Conservation (phyloP, 2,888 invertebrate genomes). For the Seira ritae region DNA sequence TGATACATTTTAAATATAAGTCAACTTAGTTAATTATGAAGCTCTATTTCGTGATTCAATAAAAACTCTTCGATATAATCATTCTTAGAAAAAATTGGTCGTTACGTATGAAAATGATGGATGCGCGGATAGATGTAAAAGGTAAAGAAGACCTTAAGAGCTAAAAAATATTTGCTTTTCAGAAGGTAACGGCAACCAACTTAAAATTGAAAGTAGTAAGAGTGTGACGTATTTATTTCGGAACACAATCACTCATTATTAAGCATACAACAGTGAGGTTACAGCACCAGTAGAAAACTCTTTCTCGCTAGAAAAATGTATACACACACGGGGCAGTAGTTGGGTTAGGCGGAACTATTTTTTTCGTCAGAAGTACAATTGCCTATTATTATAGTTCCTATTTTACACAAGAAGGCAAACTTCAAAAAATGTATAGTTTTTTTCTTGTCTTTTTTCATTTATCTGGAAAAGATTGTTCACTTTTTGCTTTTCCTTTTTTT, state of each 20-base stretch:
- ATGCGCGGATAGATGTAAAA: neutral
- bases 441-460: slow-evolving; percentile 11
- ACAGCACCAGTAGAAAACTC: slow-evolving; percentile 6
- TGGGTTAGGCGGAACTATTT: slow-evolving; percentile 3
- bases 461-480: neutral
- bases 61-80: neutral
- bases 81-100: slow-evolving; percentile 7
- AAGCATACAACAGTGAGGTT: neutral
- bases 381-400: neutral
- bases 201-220: neutral
- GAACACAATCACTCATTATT: slow-evolving; percentile 6
- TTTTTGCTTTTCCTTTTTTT: neutral
- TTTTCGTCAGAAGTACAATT: neutral
- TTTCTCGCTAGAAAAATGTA: neutral
- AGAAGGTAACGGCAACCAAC: neutral
- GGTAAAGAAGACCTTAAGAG: neutral
- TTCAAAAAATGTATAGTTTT: slow-evolving; percentile 7
- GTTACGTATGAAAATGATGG: neutral
- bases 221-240: neutral
- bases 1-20: neutral
- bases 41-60: neutral
- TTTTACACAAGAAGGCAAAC: neutral
- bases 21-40: neutral
- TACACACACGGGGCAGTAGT: slow-evolving; percentile 2
- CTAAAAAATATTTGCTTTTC: too few species aligned